Conservation (phyloP, 2,888 invertebrate genomes). For the Eucera pruinosa region DNA sequence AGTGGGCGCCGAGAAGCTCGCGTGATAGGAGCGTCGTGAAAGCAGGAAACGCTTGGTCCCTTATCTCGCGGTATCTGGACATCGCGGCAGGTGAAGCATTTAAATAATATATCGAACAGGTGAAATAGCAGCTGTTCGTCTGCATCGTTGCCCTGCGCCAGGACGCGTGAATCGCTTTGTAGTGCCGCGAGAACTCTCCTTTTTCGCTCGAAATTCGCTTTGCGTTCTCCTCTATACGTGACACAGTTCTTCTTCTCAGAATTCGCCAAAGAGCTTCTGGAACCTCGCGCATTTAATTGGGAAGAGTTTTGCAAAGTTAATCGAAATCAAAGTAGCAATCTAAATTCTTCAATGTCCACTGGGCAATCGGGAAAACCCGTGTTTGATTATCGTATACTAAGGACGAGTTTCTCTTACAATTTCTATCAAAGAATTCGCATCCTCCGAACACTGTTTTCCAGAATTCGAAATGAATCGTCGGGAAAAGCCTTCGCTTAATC, state of each 20-base stretch:
- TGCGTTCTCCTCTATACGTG: not conserved
- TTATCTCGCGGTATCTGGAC: constrained; percentile 75
- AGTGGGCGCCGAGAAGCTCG: constrained; percentile 35
- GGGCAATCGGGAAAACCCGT: too few relatives aligned
- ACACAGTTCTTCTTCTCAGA: not conserved
- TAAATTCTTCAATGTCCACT: too few relatives aligned
- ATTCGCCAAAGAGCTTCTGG: not conserved
- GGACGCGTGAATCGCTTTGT: constrained; percentile 68
- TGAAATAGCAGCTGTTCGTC: constrained; percentile 79
- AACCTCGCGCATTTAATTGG: too few relatives aligned
- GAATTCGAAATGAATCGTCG: too few relatives aligned
- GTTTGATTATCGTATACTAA: too few relatives aligned
- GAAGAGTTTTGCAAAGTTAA: too few relatives aligned
- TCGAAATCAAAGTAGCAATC: too few relatives aligned
- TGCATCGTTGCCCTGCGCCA: constrained; percentile 62
- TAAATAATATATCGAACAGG: constrained; percentile 81
- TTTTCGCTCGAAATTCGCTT: constrained; percentile 46
- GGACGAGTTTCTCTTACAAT: too few relatives aligned
- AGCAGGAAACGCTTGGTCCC: constrained; percentile 65
- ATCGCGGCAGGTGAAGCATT: constrained; percentile 79
- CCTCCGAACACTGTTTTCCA: too few relatives aligned
- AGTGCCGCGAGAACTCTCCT: constrained; percentile 55
- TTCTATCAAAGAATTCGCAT: too few relatives aligned
- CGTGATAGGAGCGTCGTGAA: constrained; percentile 62
- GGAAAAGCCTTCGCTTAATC: too few relatives aligned